Conservation (phyloP, 30 jellyfish, hydroid and myxozoan species). For the Sanderia malayensis region DNA sequence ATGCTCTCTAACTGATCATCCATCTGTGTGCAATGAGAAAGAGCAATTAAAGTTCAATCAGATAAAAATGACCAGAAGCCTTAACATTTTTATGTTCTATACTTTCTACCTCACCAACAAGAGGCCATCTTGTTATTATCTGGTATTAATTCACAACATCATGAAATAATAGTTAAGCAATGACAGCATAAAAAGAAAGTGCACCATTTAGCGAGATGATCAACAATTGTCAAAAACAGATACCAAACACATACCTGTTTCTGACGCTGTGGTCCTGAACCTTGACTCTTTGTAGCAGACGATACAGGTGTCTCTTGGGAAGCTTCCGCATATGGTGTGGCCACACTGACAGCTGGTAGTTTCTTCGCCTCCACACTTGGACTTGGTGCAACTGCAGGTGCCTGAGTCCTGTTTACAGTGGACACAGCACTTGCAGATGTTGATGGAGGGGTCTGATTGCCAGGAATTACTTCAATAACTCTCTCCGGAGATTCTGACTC, state of each 20-base stretch:
- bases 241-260: background rate
- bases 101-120: too few species aligned
- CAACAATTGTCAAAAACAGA: too few species aligned
- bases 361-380: background rate
- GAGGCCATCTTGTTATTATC: too few species aligned
- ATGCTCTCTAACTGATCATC: conserved; percentile 38
- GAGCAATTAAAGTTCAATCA: too few species aligned
- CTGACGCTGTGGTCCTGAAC: conserved; percentile 2
- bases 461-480: conserved; percentile 1
- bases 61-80: too few species aligned
- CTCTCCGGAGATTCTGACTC: conserved; percentile 8
- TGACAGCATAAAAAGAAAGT: too few species aligned
- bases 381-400: background rate
- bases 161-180: too few species aligned
- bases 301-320: conserved; percentile 2
- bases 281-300: background rate
- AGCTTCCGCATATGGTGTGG: conserved; percentile 5
- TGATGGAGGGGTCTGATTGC: background rate
- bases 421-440: background rate
- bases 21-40: too few species aligned
- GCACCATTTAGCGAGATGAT: too few species aligned
- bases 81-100: too few species aligned
- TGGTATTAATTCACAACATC: too few species aligned
- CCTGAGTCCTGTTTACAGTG: background rate
- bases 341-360: conserved; percentile 2